Evolutionary conservation across 2,113 vertebrate species (phyloP), one percentile per base, ranked within the genome.

Genomic region (Gasterosteus aculeatus): DNA sequence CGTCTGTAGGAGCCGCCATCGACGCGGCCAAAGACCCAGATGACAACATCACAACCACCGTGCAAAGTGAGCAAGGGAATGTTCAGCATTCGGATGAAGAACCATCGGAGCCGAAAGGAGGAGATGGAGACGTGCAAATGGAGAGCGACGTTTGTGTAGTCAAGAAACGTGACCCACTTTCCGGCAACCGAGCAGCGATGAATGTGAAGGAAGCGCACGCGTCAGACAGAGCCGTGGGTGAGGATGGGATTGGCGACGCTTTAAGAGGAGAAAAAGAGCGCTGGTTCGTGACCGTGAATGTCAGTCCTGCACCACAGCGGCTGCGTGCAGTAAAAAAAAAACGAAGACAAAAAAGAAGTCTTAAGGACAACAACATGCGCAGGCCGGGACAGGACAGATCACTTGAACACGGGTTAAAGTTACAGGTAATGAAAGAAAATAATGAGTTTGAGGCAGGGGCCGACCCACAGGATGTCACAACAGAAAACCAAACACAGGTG

Each of bases 261-360:
- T 2, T 42, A 14, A 87, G 56, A 69, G 67, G 71, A 49, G 90
- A 94, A 64, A 94, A 88, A 39, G 94, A 94, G 71, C 91, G 92
- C n/a, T 93, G 92, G 93, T 94, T 94, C 41, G 91, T 94, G 67
- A 93, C 93, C 7, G 82, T 93, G 61, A 91, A 92, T n/a, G 85
- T 87, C 42, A 88, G 49, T 33, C 84, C 75, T 2, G 39, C 57
- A 42, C 72, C 41, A 26, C 68, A 56, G 54, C 82, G 54, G 54
- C 39, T 10, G 18, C 58, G 51, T 19, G 35, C 35, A 5, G 6
- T 72, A 7, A 88, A 87, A 90, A 93, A 92, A 90, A 94, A 92
- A 87, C 77, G 10, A 68, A 86, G 73, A 41, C 88, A 77, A 90
- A 92, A 88, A 82, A 91, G 88, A 70, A 0, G 10, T 19, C 47